Evolutionary conservation across 2,797 vertebrate species (phyloP).

Genomic region (Ficedula albicollis): DNA sequence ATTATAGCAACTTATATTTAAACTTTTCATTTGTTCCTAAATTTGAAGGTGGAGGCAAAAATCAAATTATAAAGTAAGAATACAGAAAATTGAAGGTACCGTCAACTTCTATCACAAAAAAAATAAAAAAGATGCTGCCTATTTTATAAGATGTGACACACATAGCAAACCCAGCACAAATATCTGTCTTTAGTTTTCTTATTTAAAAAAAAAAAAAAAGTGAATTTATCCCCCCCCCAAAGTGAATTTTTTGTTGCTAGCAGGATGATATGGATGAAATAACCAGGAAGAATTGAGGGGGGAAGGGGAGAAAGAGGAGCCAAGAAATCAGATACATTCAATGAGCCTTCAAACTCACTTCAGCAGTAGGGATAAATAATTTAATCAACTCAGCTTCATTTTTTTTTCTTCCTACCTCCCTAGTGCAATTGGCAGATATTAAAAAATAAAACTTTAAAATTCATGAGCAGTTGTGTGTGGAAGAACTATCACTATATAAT

Average conservation of each 20-base stretch:
- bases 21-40: slow-evolving; percentile 11
- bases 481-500: slow-evolving; percentile 48
- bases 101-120: slow-evolving; percentile 30
- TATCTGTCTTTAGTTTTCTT: slow-evolving; percentile 78
- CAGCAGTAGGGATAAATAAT: slow-evolving; percentile 77
- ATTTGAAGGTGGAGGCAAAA: slow-evolving; percentile 6
- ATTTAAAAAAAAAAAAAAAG: slow-evolving; percentile 67
- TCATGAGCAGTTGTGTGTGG: slow-evolving; percentile 62
- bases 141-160: slow-evolving; percentile 68
- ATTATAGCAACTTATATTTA: background rate
- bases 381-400: slow-evolving; percentile 74
- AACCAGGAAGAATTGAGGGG: slow-evolving; percentile 73
- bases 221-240: no score
- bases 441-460: slow-evolving; percentile 77
- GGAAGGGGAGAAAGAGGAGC: slow-evolving; percentile 48
- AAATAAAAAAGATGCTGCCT: background rate
- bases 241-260: slow-evolving; percentile 77
- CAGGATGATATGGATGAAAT: slow-evolving; percentile 77
- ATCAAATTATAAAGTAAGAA: background rate
- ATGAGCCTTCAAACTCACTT: slow-evolving; percentile 83
- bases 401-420: slow-evolving; percentile 67
- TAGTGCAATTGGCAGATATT: slow-evolving; percentile 73
- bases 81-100: slow-evolving; percentile 5
- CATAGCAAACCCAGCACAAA: slow-evolving; percentile 64
- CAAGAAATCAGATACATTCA: slow-evolving; percentile 77